Conservation (phyloP, 2,888 invertebrate genomes). For the Drepanosiphum platanoidis region DNA sequence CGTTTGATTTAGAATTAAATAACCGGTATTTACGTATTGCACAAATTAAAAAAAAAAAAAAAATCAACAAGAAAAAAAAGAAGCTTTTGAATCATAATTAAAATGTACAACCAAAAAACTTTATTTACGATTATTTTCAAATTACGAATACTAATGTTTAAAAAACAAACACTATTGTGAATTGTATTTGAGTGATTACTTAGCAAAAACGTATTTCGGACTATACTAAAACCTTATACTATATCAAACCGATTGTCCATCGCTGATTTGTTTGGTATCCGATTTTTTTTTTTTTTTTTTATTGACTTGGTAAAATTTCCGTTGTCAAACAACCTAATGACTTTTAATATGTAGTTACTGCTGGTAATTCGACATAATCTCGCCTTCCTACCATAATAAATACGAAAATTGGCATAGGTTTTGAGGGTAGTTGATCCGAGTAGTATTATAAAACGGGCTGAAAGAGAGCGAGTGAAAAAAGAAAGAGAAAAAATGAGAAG, state of each 20-base stretch:
- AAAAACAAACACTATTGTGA: too few species aligned
- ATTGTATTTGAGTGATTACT: too few species aligned
- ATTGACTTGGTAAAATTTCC: background rate
- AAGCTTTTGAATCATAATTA: too few species aligned
- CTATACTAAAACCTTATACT: background rate
- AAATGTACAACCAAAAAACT: too few species aligned
- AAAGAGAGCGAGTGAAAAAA: constrained; percentile 13
- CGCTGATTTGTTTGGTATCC: background rate
- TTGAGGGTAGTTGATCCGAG: background rate
- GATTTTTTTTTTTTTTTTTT: background rate
- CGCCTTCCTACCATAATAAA: background rate
- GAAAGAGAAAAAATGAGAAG: constrained; percentile 39
- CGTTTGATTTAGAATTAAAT: too few species aligned
- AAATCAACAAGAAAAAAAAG: too few species aligned
- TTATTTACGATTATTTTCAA: too few species aligned
- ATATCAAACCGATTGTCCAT: background rate
- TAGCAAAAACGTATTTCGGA: background rate
- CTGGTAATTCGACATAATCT: background rate
- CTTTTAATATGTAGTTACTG: background rate
- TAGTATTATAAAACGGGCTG: background rate
- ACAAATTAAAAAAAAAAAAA: too few species aligned
- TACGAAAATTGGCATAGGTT: constrained; percentile 37
- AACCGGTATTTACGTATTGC: too few species aligned
- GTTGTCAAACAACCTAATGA: constrained; percentile 11
- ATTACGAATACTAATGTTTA: too few species aligned